Conservation (phyloP, 2,113 vertebrate species). For the Stictonetta naevosa region DNA sequence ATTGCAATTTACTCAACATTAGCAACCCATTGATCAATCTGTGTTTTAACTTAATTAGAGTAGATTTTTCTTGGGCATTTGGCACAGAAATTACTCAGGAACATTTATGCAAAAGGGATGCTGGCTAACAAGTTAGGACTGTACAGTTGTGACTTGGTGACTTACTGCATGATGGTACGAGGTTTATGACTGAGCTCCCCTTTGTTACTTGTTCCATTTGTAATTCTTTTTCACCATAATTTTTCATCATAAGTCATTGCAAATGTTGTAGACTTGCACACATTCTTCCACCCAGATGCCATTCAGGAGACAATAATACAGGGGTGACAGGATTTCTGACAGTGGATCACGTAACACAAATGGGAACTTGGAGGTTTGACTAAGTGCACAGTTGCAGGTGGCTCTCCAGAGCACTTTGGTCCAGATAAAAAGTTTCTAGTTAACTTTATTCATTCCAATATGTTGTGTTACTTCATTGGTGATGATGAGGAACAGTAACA, state of each 20-base stretch:
- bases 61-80: not conserved
- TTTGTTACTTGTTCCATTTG: not conserved
- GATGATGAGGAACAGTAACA: not conserved
- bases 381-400: too few species aligned
- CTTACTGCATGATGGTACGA: not conserved
- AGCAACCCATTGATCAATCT: not conserved
- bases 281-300: not conserved
- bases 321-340: not conserved
- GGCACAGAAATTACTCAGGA: not conserved
- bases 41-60: not conserved
- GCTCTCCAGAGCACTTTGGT: too few species aligned
- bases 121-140: not conserved
- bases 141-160: not conserved
- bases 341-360: not conserved
- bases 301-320: not conserved
- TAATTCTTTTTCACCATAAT: not conserved
- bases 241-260: not conserved
- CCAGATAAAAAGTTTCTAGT: not conserved
- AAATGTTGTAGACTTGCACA: not conserved
- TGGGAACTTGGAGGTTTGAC: too few species aligned
- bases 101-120: not conserved
- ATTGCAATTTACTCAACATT: not conserved
- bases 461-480: not conserved
- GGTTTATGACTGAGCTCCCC: not conserved
- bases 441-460: not conserved